A percentile compares a stretch with the other conserved stretches of the same genome.
phyloP scores from a whole-genome alignment of 1,140 invertebrate species.

The Camponotus pennsylvanicus region DNA sequence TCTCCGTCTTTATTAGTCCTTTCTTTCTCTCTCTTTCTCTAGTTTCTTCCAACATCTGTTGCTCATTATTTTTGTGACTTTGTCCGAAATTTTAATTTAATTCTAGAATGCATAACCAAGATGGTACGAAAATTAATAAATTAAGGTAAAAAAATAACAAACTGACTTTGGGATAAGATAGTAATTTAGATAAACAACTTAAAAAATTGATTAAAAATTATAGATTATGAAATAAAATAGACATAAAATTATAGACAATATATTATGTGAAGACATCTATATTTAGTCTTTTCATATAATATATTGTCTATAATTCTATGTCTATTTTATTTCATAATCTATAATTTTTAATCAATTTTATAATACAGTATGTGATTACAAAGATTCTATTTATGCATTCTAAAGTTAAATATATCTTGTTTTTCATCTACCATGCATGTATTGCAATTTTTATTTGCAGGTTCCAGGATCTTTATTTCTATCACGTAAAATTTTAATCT shows the following conservation, averaged over 20 bases:
- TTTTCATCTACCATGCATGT: not conserved
- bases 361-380: not conserved
- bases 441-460: not conserved
- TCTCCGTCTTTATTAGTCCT: conserved; percentile 23
- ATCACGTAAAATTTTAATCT: not conserved
- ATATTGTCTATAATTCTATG: no score
- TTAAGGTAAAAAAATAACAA: not conserved
- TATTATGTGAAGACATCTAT: not conserved
- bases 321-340: no score
- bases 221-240: not conserved
- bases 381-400: not conserved
- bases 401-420: not conserved
- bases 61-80: conserved; percentile 18
- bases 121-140: not conserved
- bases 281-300: no score
- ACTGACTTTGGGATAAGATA: not conserved
- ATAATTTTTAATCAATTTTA: no score
- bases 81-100: conserved; percentile 25
- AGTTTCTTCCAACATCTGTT: conserved; percentile 36
- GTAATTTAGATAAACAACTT: not conserved
- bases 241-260: not conserved
- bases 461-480: not conserved
- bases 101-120: conserved; percentile 1
- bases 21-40: conserved; percentile 15
- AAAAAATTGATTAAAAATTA: conserved; percentile 10